Evolutionary conservation across 2,113 vertebrate species (phyloP).

Genomic region (Antechinus stuartii): DNA sequence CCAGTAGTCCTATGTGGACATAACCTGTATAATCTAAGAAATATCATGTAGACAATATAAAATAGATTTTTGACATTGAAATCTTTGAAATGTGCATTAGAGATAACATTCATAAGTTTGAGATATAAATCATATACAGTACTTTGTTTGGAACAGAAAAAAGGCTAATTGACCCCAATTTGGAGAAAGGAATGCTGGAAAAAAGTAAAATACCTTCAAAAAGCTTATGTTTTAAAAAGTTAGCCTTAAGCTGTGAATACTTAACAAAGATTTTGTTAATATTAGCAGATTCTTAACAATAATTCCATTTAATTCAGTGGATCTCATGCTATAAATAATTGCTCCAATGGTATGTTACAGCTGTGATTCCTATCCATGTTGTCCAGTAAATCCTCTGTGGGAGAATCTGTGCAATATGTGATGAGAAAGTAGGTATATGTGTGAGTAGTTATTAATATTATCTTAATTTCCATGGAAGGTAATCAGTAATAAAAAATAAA

Average conservation of each 20-base stretch:
- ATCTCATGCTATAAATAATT: not conserved
- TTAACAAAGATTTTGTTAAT: not conserved
- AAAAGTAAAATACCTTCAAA: not conserved
- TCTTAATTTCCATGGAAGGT: too few relatives aligned
- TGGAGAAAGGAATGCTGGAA: not conserved
- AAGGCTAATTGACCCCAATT: too few relatives aligned
- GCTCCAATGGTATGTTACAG: not conserved
- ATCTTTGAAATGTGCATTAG: not conserved
- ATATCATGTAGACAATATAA: not conserved
- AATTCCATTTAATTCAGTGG: not conserved
- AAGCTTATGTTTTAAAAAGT: not conserved
- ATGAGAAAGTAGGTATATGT: too few relatives aligned
- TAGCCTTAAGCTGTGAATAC: not conserved
- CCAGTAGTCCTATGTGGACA: not conserved
- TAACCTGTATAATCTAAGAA: not conserved
- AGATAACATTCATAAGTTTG: not conserved
- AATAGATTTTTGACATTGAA: not conserved
- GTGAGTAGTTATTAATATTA: too few relatives aligned
- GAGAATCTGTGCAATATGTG: too few relatives aligned
- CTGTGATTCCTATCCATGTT: not conserved
- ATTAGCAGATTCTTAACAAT: not conserved
- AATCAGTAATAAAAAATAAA: too few relatives aligned
- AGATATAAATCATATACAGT: not conserved
- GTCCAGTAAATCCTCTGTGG: too few relatives aligned
- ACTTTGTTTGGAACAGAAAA: not conserved